Conservation (phyloP, 2,113 vertebrate species). For the Saguinus midas region DNA sequence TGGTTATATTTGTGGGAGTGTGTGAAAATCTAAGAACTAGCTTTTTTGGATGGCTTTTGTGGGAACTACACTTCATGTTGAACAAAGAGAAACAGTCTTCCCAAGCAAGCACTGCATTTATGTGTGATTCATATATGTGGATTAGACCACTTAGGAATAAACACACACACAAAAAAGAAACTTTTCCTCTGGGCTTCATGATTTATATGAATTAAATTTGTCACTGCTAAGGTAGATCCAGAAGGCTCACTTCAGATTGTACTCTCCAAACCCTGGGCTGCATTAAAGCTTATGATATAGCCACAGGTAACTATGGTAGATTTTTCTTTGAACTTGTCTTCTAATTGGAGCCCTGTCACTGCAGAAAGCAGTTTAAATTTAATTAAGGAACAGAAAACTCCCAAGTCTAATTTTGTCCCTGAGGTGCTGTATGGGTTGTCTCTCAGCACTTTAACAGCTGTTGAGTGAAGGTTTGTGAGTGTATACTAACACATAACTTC, state of each 20-base stretch:
- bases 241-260: background rate
- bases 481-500: background rate
- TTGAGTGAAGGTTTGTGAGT: background rate
- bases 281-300: background rate
- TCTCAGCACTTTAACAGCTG: background rate
- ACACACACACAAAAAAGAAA: constrained; percentile 51
- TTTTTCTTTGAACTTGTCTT: constrained; percentile 34
- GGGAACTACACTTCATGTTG: constrained; percentile 6
- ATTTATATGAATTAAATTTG: constrained; percentile 42
- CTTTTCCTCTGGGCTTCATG: background rate
- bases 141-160: constrained; percentile 49
- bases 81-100: constrained; percentile 36
- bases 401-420: constrained; percentile 50
- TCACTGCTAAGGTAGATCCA: background rate
- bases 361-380: constrained; percentile 50
- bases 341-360: constrained; percentile 35
- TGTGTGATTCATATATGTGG: constrained; percentile 46
- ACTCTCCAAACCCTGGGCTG: background rate
- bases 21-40: constrained; percentile 21
- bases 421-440: background rate
- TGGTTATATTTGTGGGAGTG: background rate
- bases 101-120: constrained; percentile 22
- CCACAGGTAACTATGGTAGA: background rate
- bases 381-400: constrained; percentile 54
- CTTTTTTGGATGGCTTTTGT: constrained; percentile 13